phyloP scores from a whole-genome alignment of 1,140 invertebrate genomes.

The Lutraria rhynchaena region DNA sequence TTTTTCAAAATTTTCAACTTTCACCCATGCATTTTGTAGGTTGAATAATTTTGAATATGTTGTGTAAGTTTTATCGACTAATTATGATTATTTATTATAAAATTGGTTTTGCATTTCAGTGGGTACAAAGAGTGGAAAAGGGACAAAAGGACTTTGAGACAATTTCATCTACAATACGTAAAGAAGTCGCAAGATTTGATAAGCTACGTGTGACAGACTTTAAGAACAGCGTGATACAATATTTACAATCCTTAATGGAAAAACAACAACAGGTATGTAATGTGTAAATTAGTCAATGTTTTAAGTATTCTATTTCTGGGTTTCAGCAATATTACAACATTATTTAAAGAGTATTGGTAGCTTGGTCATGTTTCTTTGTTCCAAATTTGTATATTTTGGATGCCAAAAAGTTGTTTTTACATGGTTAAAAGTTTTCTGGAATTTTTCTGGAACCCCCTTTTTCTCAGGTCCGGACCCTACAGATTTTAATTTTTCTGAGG shows the following conservation, averaged over 20 bases:
- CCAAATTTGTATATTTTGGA: not conserved
- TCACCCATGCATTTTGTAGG: no score
- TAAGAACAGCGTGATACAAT: constrained; percentile 92
- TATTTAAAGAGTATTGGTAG: not conserved
- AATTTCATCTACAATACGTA: constrained; percentile 97
- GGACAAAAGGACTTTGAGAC: constrained; percentile 98
- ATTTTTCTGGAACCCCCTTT: no score
- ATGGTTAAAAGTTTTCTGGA: no score
- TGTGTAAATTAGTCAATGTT: not conserved
- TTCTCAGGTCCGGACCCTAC: no score
- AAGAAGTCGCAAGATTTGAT: constrained; percentile 97
- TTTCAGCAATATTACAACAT: not conserved
- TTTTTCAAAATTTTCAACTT: no score
- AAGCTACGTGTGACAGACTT: constrained; percentile 94
- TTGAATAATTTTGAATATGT: no score
- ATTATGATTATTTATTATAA: no score
- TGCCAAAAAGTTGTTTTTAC: no score
- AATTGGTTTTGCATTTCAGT: no score
- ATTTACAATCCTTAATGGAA: constrained; percentile 96
- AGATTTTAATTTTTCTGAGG: no score
- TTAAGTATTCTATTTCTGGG: not conserved
- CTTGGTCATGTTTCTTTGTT: not conserved
- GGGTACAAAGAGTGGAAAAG: constrained; percentile 97
- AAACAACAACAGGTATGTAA: constrained; percentile 94
- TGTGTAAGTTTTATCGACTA: no score